Evolutionary conservation across 2,797 vertebrate species (phyloP).

Genomic region (Danio choprae): DNA sequence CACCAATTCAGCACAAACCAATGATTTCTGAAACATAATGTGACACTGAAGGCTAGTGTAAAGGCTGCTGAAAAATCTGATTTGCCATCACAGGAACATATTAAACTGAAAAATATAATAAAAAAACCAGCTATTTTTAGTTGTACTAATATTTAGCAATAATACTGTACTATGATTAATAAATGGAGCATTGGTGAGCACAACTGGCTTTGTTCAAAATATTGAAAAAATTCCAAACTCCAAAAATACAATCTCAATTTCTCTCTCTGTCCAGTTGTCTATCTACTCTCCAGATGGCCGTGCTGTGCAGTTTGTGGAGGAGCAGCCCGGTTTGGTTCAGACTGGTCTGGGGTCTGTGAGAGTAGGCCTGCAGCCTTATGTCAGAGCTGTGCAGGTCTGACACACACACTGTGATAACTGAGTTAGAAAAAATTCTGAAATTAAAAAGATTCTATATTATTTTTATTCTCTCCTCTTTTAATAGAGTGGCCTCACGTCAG

Average conservation of each 20-base stretch:
- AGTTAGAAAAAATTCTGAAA: too few species aligned
- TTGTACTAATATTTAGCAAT: neutral
- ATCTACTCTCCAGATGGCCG: slow-evolving; percentile 75
- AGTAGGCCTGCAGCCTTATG: slow-evolving; percentile 60
- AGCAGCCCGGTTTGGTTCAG: slow-evolving; percentile 78
- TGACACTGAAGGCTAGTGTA: neutral
- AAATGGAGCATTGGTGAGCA: neutral
- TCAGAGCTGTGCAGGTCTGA: slow-evolving; percentile 75
- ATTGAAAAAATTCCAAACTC: neutral
- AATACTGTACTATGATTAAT: neutral
- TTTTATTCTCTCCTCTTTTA: neutral
- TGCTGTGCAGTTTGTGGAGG: slow-evolving; percentile 70
- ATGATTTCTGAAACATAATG: neutral
- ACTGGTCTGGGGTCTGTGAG: slow-evolving; percentile 69
- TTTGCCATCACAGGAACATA: neutral
- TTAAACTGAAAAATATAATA: neutral
- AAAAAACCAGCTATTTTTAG: neutral
- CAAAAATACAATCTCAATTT: neutral
- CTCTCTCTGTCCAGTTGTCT: slow-evolving; percentile 70
- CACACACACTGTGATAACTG: neutral
- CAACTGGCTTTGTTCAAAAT: neutral
- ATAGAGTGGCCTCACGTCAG: slow-evolving; percentile 72
- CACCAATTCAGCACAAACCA: neutral
- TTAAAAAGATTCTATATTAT: too few species aligned
- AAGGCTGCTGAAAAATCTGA: neutral